Base-by-base conservation (phyloP, 2,797 vertebrate genomes). In the Pseudochirops cupreus region DNA sequence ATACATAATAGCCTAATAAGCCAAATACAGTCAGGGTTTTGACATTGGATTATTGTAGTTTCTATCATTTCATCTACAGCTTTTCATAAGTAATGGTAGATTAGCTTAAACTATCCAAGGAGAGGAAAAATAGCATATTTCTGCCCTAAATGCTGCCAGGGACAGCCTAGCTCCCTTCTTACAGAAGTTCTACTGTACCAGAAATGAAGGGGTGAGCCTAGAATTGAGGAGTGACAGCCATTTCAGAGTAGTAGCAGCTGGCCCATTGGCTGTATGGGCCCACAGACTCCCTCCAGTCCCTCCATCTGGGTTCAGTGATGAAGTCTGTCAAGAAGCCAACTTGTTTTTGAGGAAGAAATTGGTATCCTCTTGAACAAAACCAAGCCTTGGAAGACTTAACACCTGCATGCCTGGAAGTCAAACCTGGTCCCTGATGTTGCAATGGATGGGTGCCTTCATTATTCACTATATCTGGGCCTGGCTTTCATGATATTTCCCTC, bases 1-100 rank as follows among this genome's bases (percentile, higher is more conserved):
- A 92, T 58, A 90, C 74, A 92, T 82, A 97, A 55, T 33, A 91
- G 28, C 90, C 18, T 82, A 95, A 91, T 56, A 59, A 53, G 92
- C 53, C 28, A 90, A 87, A 87, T 39, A 90, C 93, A 50, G 58
- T 91, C 5, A 82, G 39, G 74, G 39, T 82, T 82, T 82, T 82
- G 74, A 82, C 74, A 82, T 46, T 46, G 18, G n/a, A 82, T 82
- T 82, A 82, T 82, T 82, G 21, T 46, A 46, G 39, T 82, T 82
- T 82, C 74, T 82, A 82, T 82, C 74, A 3, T 54, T 91, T 33
- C 90, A 52, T 91, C 90, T 91, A 91, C 12, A 91, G 50, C 53
- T 91, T 53, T 91, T 82, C 28, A 91, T 53, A 91, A 54, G 52
- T 55, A 91, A 55, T 54, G 50, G 50, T 91, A 91, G 28, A 91